Conservation (phyloP, 2,888 invertebrate genomes). For the Ornithoptera priamus region DNA sequence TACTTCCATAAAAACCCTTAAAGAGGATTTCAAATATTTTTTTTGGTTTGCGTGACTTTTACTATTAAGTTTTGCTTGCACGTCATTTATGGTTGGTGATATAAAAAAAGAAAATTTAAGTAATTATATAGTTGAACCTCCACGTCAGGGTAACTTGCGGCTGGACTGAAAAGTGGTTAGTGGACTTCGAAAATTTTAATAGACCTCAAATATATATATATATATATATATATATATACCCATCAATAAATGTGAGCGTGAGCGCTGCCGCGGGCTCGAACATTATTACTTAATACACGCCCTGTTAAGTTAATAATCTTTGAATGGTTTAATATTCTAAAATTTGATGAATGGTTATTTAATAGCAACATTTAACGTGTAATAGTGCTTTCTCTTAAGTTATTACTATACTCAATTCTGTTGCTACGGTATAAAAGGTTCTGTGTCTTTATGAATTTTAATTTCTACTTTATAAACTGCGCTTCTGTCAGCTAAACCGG, state of each 20-base stretch:
- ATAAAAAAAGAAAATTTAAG: slow-evolving; percentile 26
- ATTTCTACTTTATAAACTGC: slow-evolving; percentile 15
- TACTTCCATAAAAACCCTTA: slow-evolving; percentile 23
- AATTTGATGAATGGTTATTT: slow-evolving; percentile 43
- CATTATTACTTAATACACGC: slow-evolving; percentile 43
- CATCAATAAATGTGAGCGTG: slow-evolving; percentile 48
- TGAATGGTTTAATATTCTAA: slow-evolving; percentile 36
- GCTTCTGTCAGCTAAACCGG: slow-evolving; percentile 13
- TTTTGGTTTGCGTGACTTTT: slow-evolving; percentile 24
- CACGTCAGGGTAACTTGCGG: slow-evolving; percentile 31
- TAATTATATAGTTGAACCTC: slow-evolving; percentile 32
- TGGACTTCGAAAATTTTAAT: slow-evolving; percentile 45
- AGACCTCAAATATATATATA: slow-evolving; percentile 39
- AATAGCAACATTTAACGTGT: slow-evolving; percentile 40
- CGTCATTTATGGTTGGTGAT: slow-evolving; percentile 29
- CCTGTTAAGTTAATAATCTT: slow-evolving; percentile 39
- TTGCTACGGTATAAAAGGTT: slow-evolving; percentile 3
- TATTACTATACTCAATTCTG: slow-evolving; percentile 4
- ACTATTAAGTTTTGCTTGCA: slow-evolving; percentile 23
- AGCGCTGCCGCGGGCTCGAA: slow-evolving; percentile 44
- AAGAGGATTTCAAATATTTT: slow-evolving; percentile 12
- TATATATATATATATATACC: slow-evolving; percentile 32
- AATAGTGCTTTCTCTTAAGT: slow-evolving; percentile 2
- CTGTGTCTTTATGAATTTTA: slow-evolving; percentile 11
- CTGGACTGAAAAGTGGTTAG: slow-evolving; percentile 42